Evolutionary conservation across 2,797 vertebrate genomes (phyloP).

Genomic region (Semaprochilodus insignis): DNA sequence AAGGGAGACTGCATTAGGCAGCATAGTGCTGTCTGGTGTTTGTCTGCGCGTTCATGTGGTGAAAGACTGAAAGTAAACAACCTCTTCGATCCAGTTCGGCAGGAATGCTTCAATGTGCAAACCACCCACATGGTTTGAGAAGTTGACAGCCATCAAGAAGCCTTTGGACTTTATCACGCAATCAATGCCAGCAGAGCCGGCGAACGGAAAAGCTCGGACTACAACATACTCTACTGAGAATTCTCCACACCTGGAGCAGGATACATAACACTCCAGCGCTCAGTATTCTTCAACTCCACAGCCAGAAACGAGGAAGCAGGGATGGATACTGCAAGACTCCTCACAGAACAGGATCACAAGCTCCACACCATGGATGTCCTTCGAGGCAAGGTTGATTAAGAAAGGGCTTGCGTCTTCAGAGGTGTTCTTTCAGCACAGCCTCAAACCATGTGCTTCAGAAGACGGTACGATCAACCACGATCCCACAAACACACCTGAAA

Average conservation of each 20-base stretch:
- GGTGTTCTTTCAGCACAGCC: conserved; percentile 1
- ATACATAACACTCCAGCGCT: background rate
- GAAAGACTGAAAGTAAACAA: conserved; percentile 32
- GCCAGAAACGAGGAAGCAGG: background rate
- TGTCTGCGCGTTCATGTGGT: conserved; percentile 6
- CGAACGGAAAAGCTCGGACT: background rate
- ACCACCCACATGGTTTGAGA: conserved; percentile 17
- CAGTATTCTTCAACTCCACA: background rate
- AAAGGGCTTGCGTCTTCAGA: conserved; percentile 5
- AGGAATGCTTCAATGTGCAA: conserved; percentile 2
- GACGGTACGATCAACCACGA: background rate
- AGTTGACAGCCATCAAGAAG: conserved; percentile 7
- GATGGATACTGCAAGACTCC: background rate
- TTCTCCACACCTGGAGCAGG: background rate
- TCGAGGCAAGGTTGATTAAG: conserved; percentile 31
- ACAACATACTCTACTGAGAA: conserved; percentile 7
- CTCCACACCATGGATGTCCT: conserved; percentile 17
- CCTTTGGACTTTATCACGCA: background rate
- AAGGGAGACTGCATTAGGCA: background rate
- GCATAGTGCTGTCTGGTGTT: background rate
- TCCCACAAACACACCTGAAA: conserved; percentile 32
- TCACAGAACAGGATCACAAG: background rate
- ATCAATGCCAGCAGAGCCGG: background rate
- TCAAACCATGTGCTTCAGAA: background rate
- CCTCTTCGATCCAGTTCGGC: conserved; percentile 1